Evolutionary conservation across 1,140 invertebrate genomes (phyloP).

Genomic region (Hypothenemus hampei): DNA sequence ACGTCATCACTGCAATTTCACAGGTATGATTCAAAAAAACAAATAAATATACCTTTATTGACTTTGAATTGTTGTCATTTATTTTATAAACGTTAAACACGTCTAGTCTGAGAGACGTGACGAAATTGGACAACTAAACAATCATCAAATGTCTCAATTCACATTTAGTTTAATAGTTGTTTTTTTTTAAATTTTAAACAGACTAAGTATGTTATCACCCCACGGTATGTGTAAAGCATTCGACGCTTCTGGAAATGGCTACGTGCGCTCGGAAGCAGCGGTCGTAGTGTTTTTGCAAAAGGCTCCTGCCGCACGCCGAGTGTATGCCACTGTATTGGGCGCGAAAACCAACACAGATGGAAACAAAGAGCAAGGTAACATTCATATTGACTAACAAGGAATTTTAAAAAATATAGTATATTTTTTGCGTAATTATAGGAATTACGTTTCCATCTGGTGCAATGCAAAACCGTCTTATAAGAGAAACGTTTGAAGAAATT

Average conservation of each 20-base stretch:
- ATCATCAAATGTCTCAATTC: no score
- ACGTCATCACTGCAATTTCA: constrained; percentile 89
- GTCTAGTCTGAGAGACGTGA: background rate
- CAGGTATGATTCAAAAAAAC: no score
- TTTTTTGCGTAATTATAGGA: constrained; percentile 3
- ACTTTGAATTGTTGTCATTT: no score
- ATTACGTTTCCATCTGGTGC: constrained; percentile 87
- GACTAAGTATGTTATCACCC: constrained; percentile 82
- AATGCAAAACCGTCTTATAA: constrained; percentile 81
- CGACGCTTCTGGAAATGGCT: constrained; percentile 85
- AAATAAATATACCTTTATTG: no score
- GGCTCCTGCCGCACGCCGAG: constrained; percentile 63
- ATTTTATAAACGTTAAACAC: background rate
- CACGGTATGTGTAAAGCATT: constrained; percentile 92
- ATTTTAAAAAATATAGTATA: background rate
- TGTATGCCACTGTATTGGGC: constrained; percentile 83
- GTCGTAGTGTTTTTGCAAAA: constrained; percentile 80
- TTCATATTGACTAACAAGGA: background rate
- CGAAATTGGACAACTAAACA: background rate
- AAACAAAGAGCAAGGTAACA: constrained; percentile 69
- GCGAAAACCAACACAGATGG: constrained; percentile 88
- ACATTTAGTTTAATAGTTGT: no score
- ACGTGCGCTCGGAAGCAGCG: constrained; percentile 86
- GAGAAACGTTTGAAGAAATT: constrained; percentile 78
- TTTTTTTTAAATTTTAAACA: background rate